Percentiles rank a stretch among this genome's conserved stretches.
phyloP scores from a whole-genome alignment of 2,113 vertebrate species.

The Pygoscelis adeliae region DNA sequence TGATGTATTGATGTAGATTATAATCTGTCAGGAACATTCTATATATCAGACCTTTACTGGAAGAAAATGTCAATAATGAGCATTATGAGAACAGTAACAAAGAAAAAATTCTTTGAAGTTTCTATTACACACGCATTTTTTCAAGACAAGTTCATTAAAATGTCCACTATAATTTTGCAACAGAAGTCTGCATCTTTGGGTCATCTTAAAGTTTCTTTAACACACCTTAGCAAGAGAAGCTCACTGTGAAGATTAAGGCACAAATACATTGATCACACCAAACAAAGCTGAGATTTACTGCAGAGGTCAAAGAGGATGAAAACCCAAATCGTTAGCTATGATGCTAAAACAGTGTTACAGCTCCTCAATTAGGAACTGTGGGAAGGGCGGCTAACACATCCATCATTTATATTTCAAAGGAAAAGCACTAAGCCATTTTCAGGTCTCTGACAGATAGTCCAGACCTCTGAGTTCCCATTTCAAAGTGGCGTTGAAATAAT shows the following conservation, averaged over 20 bases:
- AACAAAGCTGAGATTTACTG: background rate
- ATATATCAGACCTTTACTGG: background rate
- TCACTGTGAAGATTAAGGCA: background rate
- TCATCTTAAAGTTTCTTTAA: background rate
- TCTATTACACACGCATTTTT: background rate
- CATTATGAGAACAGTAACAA: background rate
- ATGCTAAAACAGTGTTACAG: background rate
- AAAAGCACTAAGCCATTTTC: background rate
- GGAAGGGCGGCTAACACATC: background rate
- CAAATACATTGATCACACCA: background rate
- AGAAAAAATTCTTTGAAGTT: background rate
- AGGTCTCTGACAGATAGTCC: background rate
- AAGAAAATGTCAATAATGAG: background rate
- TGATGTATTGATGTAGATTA: background rate
- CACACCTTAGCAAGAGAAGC: background rate
- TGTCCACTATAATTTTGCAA: background rate
- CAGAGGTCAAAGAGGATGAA: background rate
- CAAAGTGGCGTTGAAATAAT: background rate
- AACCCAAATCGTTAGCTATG: background rate
- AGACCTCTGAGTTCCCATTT: background rate
- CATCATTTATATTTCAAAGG: background rate
- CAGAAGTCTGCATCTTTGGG: background rate
- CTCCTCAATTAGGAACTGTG: background rate
- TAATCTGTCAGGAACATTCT: background rate
- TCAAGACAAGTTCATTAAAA: background rate